Base-by-base conservation (phyloP, 1,140 invertebrate genomes). In the Hycleus phaleratus region DNA sequence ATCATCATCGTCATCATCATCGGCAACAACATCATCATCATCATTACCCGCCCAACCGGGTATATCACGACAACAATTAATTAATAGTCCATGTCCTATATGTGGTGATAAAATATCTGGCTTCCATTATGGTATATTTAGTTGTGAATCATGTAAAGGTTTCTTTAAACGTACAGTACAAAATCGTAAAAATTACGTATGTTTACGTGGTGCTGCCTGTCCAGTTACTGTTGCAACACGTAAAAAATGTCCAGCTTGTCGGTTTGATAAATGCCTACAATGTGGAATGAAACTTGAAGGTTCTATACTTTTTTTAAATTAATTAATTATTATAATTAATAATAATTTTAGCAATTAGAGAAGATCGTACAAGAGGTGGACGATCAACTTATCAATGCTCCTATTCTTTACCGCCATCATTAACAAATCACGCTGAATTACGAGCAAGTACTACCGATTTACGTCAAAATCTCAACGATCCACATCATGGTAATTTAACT, bases 111-210 rank as follows among this genome's bases (percentile, higher is more conserved):
- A 94, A 73, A 95, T 95, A 64, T 93, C 90, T 61, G 93, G 93
- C 8, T 95, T 95, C 74, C 93, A 96, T 73, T 96, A 96, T 70
- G 93, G 93, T 8, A 97, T 97, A 65, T 97, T 96, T 74, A 95
- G 93, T 8, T 98, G 95, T 77, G 95, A 98, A 72, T 95, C 91
- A 8, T 98, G 89, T 73, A 98, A 98, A 79, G 95, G 95, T 3
- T 98, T 98, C 75, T 98, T 98, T 77, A 97, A 98, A 75, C 82
- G 95, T 59, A 98, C 94, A 43, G 95, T 98, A 3, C 95, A 98
- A 78, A 98, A 98, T 73, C 85, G 95, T 49, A 97, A 97, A 76
- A 92, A 94, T 72, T 98, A 97, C 75, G 88, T 93, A 58, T 98
- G 95, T 73, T 80, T 96, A 46, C 82, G 92, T 45, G 91, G 92